Base-by-base conservation (phyloP, 2,113 vertebrate genomes). In the Nycticorax nycticorax region DNA sequence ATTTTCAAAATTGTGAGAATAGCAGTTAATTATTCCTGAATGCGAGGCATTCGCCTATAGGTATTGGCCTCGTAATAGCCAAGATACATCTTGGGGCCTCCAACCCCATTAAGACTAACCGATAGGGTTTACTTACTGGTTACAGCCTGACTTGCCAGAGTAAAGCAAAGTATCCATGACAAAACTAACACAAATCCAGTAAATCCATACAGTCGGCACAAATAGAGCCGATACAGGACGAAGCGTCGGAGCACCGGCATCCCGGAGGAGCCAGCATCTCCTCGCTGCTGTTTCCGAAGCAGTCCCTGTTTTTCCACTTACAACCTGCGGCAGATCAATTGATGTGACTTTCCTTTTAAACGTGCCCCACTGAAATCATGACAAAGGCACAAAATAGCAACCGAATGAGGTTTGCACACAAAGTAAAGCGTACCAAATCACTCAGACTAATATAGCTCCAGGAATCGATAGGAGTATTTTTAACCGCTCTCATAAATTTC, bases 401-500 rank as follows among this genome's bases (percentile, higher is more conserved):
- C 79, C 1, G 6, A 80, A 35, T 3, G 10, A 93, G 90, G 88
- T 83, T 35, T 92, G 82, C 8, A 6, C 69, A 60, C 39, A 59
- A 73, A 76, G 53, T 12, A 62, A 85, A 72, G 41, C 3, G 1
- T 47, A 62, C 30, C 69, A 56, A 93, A 94, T 83, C 82, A 69
- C 67, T 62, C 28, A 37, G n/a, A 20, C 59, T 59, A 76, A 76
- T 71, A 59, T 8, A 90, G 72, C 83, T 84, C 47, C 27, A 7
- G 79, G n/a, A 96, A 94, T 81, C 90, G 63, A 94, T 13, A 88
- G 15, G 8, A 62, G 63, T 85, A 88, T 93, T 94, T 94, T 93
- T 88, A 96, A 68, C 67, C 48, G 27, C 13, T 37, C 69, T 50
- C 50, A 89, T 48, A 71, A 78, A 77, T 86, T 83, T 74, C 67